phyloP scores from a whole-genome alignment of 2,888 invertebrate genomes.

The Diaphora mendica region DNA sequence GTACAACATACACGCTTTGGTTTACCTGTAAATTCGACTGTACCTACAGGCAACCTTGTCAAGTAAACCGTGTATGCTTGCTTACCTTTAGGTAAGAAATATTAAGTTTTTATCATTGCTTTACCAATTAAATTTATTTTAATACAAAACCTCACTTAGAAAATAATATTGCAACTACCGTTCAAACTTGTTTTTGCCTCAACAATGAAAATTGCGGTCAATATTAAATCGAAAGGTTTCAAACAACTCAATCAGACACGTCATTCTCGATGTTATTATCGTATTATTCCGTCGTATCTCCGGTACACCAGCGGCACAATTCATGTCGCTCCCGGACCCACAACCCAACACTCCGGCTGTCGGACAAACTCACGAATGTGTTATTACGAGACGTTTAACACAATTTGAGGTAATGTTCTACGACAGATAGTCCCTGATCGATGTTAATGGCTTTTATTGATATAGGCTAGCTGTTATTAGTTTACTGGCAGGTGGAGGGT shows the following conservation, averaged over 20 bases:
- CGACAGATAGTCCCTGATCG: slow-evolving; percentile 80
- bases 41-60: no score
- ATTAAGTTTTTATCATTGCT: no score
- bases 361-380: slow-evolving; percentile 41
- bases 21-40: no score
- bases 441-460: slow-evolving; percentile 85
- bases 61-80: no score
- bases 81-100: no score
- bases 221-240: slow-evolving; percentile 29
- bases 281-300: slow-evolving; percentile 37
- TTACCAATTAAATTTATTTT: not conserved
- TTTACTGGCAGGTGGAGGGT: slow-evolving; percentile 50
- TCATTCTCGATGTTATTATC: slow-evolving; percentile 45
- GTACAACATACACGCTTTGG: no score
- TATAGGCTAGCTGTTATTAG: slow-evolving; percentile 78
- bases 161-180: not conserved
- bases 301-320: slow-evolving; percentile 24
- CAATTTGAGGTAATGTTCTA: slow-evolving; percentile 76
- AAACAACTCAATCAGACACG: slow-evolving; percentile 24
- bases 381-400: slow-evolving; percentile 79
- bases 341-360: slow-evolving; percentile 19
- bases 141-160: not conserved
- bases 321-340: slow-evolving; percentile 45
- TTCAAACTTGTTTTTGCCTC: not conserved
- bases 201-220: slow-evolving; percentile 18